Evolutionary conservation across 2,888 invertebrate species (phyloP), one percentile per base, ranked within the genome.

Genomic region (Acrobasis suavella): DNA sequence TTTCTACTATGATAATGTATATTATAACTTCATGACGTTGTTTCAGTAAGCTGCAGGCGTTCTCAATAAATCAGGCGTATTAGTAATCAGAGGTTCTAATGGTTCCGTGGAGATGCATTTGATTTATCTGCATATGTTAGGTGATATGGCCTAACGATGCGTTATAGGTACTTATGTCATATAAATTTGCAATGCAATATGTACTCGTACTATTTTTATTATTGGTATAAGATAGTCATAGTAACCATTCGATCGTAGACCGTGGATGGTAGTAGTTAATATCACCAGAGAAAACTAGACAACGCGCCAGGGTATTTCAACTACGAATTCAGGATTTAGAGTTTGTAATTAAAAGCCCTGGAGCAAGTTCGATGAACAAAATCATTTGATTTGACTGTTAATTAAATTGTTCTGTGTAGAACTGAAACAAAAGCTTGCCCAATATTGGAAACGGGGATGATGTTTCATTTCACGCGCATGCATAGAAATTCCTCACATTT

Each of bases 31-130:
- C 7, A 7, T 32, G 32, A 7, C 32, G 2, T 32, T 2, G n/a
- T 46, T 46, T 3, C 14, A 32, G 1, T 49, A 39, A 5, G 58
- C 58, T 37, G 7, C 12, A 42, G 49, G 58, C 58, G 32, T 58
- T 58, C 58, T 22, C 42, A 14, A 58, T 58, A 22, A 17, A 49
- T 58, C 17, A 22, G 8, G 14, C 14, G 49, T 46, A 15, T n/a
- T n/a, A 7, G 46, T 58, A 58, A 58, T 32, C 22, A 46, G 17
- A 49, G 49, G 5, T 14, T 50, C 58, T 49, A 49, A 58, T 58
- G 49, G n/a, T n/a, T 9, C 49, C 49, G 15, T 9, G 8, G 49
- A 49, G 58, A 17, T 52, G 6, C 50, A 22, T 32, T 32, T 51
- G 22, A 6, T 52, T 37, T 32, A 50, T 50, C 17, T 17, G 22